phyloP scores from a whole-genome alignment of 1,140 invertebrate genomes.

The Elymnias hypermnestra region DNA sequence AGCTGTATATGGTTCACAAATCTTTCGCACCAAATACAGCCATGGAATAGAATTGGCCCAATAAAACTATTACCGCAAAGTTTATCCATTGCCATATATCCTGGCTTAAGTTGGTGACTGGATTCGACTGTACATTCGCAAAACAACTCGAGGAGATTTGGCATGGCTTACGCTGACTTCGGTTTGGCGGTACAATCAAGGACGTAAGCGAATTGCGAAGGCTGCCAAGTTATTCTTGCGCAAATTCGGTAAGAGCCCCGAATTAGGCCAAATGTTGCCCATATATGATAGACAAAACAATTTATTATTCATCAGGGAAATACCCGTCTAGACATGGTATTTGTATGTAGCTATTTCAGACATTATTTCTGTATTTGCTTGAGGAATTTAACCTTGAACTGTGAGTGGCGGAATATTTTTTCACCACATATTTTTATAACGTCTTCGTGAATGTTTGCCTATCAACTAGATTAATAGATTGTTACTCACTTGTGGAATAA shows the following conservation, averaged over 20 bases:
- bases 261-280: slow-evolving; percentile 15
- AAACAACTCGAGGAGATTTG: slow-evolving; percentile 63
- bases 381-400: too few relatives aligned
- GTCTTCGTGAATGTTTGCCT: too few relatives aligned
- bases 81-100: slow-evolving; percentile 31
- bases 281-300: slow-evolving; percentile 8
- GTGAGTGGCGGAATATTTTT: too few relatives aligned
- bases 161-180: slow-evolving; percentile 54
- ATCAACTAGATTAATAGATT: too few relatives aligned
- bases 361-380: too few relatives aligned
- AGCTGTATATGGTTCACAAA: slow-evolving; percentile 1
- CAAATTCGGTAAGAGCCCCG: slow-evolving; percentile 19
- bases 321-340: not conserved
- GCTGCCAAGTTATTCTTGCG: slow-evolving; percentile 43
- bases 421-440: too few relatives aligned
- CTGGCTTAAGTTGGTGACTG: slow-evolving; percentile 29
- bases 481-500: too few relatives aligned
- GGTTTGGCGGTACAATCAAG: slow-evolving; percentile 36
- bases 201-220: slow-evolving; percentile 32
- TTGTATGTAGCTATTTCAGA: too few relatives aligned
- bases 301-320: slow-evolving; percentile 11
- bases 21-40: slow-evolving; percentile 11
- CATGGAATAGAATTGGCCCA: slow-evolving; percentile 13
- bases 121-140: slow-evolving; percentile 33
- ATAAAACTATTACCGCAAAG: slow-evolving; percentile 26